phyloP scores from a whole-genome alignment of 2,113 vertebrate genomes.

The Menidia beryllina region DNA sequence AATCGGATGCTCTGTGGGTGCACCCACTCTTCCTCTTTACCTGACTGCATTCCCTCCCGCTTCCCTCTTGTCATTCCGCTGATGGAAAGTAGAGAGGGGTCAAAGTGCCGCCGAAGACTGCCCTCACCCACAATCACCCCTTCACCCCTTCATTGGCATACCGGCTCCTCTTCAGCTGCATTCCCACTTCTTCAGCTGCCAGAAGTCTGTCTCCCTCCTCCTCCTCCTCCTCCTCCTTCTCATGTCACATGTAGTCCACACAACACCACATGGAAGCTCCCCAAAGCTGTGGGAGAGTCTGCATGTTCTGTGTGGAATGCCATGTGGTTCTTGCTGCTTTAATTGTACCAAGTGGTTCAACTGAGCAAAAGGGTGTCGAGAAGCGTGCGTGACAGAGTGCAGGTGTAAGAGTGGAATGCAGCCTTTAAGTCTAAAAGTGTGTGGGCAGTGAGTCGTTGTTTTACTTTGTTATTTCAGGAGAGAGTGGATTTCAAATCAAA shows the following conservation, averaged over 20 bases:
- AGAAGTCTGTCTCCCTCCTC: constrained; percentile 49
- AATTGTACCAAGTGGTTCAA: constrained; percentile 54
- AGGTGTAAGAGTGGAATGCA: constrained; percentile 33
- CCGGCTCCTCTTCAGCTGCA: constrained; percentile 53
- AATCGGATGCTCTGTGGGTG: no score
- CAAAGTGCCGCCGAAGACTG: constrained; percentile 63
- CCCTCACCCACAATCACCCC: constrained; percentile 14
- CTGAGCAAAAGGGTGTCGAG: constrained; percentile 11
- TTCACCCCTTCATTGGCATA: constrained; percentile 41
- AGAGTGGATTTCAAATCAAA: constrained; percentile 20
- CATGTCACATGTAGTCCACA: constrained; percentile 47
- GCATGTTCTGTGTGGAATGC: constrained; percentile 79
- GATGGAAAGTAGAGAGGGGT: constrained; percentile 34
- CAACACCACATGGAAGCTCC: constrained; percentile 40
- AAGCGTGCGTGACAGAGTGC: constrained; percentile 34
- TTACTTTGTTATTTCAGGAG: constrained; percentile 28
- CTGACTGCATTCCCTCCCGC: constrained; percentile 13
- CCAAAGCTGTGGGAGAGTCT: constrained; percentile 58
- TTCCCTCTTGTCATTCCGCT: constrained; percentile 27
- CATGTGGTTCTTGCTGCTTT: constrained; percentile 62
- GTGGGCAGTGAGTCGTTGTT: constrained; percentile 36
- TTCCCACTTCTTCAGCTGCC: constrained; percentile 60
- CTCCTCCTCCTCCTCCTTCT: constrained; percentile 3
- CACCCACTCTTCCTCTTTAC: no score
- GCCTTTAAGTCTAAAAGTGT: constrained; percentile 34